Conservation (phyloP, 1,140 invertebrate species). For the Lepidurus arcticus region DNA sequence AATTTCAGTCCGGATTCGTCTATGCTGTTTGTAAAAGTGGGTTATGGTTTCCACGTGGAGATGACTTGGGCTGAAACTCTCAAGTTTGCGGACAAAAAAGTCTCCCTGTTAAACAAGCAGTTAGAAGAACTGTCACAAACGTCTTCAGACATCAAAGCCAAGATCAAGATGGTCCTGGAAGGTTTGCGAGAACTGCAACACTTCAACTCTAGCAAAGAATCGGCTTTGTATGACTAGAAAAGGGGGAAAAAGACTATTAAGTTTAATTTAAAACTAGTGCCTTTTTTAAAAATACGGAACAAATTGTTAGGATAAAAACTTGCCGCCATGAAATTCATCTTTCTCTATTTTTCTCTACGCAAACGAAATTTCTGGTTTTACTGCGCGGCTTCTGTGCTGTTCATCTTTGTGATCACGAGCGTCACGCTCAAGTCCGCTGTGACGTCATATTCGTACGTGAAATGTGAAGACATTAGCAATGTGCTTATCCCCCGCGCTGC, state of each 20-base stretch:
- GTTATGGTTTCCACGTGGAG: constrained; percentile 67
- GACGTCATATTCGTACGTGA: constrained; percentile 41
- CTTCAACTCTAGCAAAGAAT: constrained; percentile 34
- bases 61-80: constrained; percentile 64
- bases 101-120: constrained; percentile 57
- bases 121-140: constrained; percentile 57
- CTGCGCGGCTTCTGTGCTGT: neutral
- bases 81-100: constrained; percentile 61
- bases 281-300: neutral
- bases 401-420: neutral
- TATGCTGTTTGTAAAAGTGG: constrained; percentile 64
- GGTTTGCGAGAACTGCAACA: constrained; percentile 55
- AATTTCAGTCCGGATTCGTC: constrained; percentile 53
- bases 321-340: neutral
- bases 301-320: too few species aligned
- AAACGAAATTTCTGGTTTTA: neutral
- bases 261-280: neutral
- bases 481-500: constrained; percentile 44
- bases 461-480: constrained; percentile 43
- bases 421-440: constrained; percentile 1
- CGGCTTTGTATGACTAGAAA: neutral
- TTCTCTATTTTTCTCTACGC: neutral
- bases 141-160: constrained; percentile 63
- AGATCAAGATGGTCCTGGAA: constrained; percentile 70
- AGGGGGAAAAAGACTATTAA: neutral